Evolutionary conservation across 2,797 vertebrate species (phyloP), one percentile per base, ranked within the genome.

Genomic region (Poeciliopsis presidionis): DNA sequence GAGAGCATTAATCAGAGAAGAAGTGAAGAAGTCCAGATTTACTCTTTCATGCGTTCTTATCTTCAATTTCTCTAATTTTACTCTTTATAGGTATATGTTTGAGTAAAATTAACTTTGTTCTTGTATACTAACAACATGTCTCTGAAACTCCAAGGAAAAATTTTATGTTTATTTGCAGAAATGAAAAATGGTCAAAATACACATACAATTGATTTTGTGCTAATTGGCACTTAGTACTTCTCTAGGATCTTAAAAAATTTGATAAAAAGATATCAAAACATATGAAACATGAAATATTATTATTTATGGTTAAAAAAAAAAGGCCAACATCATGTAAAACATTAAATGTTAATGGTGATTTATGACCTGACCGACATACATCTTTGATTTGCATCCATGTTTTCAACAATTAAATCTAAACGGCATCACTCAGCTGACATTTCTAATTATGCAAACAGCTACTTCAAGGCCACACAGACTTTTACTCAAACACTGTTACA

Each of bases 361-460:
- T 9, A 28, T 70, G 43, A 49, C 33, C n/a, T n/a, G 43, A 71
- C 22, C n/a, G 16, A n/a, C 76, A 20, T 12, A 47, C 71, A 25
- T 18, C 14, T 28, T 71, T 22, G 20, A 55, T 45, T 51, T 73
- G 25, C 4, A 41, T 69, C 20, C 20, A n/a, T 36, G 67, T 79
- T 51, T 75, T n/a, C 6, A 71, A 30, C 33, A 7, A 12, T 71
- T 70, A 79, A 0, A 53, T 28, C 18, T 69, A 28, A 53, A 18
- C 43, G 43, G 14, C 36, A 39, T 73, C 43, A 79, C 36, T 76
- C 51, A 13, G 47, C 41, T 41, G 59, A 72, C 57, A 67, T 71
- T 67, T 79, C 43, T 74, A 33, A 73, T 63, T 7, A 59, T 41
- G 5, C 20, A 13, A 65, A 30, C 36, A 55, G 25, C 39, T 74